Conservation (phyloP, 1,140 invertebrate genomes). For the Drosophila guanche region DNA sequence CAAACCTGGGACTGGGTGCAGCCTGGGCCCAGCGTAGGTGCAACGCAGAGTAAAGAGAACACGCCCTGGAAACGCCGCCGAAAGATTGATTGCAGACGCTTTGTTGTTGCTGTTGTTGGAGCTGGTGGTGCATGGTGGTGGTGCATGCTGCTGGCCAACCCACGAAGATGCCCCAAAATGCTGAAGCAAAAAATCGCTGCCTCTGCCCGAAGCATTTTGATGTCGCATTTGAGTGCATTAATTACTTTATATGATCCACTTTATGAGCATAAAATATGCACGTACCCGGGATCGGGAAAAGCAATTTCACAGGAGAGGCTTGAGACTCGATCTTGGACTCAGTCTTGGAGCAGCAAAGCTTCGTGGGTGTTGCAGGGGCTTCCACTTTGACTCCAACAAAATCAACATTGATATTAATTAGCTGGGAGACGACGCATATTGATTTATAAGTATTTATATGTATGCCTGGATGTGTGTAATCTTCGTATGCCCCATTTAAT, state of each 20-base stretch:
- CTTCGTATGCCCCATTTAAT: constrained; percentile 53
- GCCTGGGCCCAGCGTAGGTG: constrained; percentile 58
- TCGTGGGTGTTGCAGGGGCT: constrained; percentile 67
- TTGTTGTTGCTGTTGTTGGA: constrained; percentile 47
- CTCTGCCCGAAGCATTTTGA: constrained; percentile 64
- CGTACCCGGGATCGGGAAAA: constrained; percentile 44
- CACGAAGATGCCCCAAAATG: constrained; percentile 58
- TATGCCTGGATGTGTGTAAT: constrained; percentile 28
- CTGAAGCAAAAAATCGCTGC: constrained; percentile 47
- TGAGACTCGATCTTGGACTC: no score
- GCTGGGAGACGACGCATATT: constrained; percentile 32
- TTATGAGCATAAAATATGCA: constrained; percentile 76
- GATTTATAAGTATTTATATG: constrained; percentile 61
- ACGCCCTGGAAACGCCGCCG: constrained; percentile 65
- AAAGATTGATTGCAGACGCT: constrained; percentile 71
- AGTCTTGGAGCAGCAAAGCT: constrained; percentile 1
- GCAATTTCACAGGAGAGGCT: constrained; percentile 32
- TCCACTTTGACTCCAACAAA: constrained; percentile 29
- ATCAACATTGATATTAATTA: constrained; percentile 73
- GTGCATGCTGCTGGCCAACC: constrained; percentile 40
- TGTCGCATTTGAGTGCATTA: constrained; percentile 83
- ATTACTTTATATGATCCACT: constrained; percentile 83
- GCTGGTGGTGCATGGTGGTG: background rate
- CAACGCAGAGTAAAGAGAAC: constrained; percentile 80
- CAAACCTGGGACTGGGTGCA: constrained; percentile 41